Conservation (phyloP, 2,888 invertebrate genomes). For the Polyommatus iphigenia region DNA sequence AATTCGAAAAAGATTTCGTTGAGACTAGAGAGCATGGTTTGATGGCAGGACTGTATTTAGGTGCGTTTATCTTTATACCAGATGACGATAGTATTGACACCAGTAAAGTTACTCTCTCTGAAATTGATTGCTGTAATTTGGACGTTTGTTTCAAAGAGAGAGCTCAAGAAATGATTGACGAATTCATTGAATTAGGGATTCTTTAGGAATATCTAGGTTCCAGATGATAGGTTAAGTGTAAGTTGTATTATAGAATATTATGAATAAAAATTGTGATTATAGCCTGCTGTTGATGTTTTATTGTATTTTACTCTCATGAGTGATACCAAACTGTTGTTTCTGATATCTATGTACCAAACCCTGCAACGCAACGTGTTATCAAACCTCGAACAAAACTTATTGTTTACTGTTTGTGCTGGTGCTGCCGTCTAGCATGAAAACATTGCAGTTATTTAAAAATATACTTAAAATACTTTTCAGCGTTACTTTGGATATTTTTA, state of each 20-base stretch:
- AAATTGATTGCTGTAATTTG: conserved; percentile 36
- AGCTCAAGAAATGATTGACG: conserved; percentile 45
- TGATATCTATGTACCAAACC: too few species aligned
- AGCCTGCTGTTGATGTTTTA: too few species aligned
- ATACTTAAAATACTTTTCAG: too few species aligned
- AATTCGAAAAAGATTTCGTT: conserved; percentile 42
- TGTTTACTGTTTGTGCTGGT: too few species aligned
- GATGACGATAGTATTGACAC: conserved; percentile 42
- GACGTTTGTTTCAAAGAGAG: conserved; percentile 41
- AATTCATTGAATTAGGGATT: conserved; percentile 48
- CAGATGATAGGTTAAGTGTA: background rate
- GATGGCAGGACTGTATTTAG: conserved; percentile 34
- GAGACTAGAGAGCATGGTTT: conserved; percentile 43
- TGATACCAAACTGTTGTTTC: too few species aligned
- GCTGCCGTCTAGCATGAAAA: too few species aligned
- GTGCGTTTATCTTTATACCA: conserved; percentile 41
- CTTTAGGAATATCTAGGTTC: conserved; percentile 37
- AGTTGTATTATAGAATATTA: background rate
- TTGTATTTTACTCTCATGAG: too few species aligned
- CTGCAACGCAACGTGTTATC: too few species aligned
- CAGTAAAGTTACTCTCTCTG: conserved; percentile 35
- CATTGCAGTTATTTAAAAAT: too few species aligned
- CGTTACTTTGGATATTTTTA: too few species aligned
- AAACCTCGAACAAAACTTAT: too few species aligned
- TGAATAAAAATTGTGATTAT: too few species aligned